These are phyloP conservation scores for Euphonia xanthogaster DNA, from an alignment of 2,797 vertebrate genomes.

Conservation along the genomic window DNA sequence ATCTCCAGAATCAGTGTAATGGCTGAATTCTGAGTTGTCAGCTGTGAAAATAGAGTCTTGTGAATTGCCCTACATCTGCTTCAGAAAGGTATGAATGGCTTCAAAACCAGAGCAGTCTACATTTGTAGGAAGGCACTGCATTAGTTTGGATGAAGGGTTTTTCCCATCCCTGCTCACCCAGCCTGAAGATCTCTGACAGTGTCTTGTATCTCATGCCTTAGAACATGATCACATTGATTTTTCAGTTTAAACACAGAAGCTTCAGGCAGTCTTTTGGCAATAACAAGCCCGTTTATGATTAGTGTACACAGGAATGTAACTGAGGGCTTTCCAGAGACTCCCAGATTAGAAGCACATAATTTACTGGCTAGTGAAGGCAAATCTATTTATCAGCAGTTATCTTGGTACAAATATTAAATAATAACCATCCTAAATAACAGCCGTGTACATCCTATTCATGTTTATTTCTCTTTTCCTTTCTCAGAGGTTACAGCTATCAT, in stretches of 20 bases:
- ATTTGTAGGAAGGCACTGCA: background rate
- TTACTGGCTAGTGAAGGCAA: background rate
- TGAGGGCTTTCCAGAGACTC: background rate
- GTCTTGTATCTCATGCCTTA: background rate
- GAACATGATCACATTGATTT: background rate
- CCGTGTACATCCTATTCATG: background rate
- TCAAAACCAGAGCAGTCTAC: background rate
- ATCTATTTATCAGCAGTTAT: background rate
- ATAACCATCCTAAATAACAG: background rate
- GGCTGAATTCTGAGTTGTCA: background rate
- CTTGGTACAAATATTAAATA: background rate
- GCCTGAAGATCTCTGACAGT: background rate
- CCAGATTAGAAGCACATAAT: background rate
- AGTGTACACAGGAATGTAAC: background rate
- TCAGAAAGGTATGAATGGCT: background rate
- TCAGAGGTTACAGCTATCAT: background rate
- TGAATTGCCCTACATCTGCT: background rate
- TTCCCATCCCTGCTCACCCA: background rate
- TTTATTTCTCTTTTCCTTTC: background rate
- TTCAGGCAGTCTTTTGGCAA: background rate
- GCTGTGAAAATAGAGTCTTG: background rate
- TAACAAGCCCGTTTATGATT: background rate
- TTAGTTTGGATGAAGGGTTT: background rate
- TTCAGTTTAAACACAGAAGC: background rate
- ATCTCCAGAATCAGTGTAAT: background rate